Percentiles rank a stretch among this genome's conserved stretches.
phyloP scores from a whole-genome alignment of 1,140 invertebrate genomes.

The Drosophila ficusphila region DNA sequence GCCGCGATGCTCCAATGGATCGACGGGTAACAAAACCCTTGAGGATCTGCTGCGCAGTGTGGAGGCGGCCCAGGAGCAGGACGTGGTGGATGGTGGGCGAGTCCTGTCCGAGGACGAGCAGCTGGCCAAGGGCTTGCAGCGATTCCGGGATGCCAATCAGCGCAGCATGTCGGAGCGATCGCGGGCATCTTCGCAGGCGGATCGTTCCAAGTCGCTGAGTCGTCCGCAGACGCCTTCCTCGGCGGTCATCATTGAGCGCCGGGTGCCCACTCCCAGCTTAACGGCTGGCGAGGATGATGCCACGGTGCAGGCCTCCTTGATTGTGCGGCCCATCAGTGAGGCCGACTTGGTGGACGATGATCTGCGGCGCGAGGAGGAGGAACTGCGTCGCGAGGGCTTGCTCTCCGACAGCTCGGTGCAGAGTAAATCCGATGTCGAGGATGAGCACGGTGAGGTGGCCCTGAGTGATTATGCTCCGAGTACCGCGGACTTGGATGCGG shows the following conservation, averaged over 20 bases:
- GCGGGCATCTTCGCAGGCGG: constrained; percentile 85
- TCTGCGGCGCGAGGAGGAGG: constrained; percentile 71
- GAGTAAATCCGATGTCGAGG: constrained; percentile 83
- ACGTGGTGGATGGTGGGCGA: constrained; percentile 48
- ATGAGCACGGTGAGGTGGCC: constrained; percentile 51
- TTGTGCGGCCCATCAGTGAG: constrained; percentile 85
- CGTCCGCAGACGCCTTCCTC: constrained; percentile 86
- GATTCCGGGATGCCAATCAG: constrained; percentile 85
- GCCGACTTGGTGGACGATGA: constrained; percentile 74
- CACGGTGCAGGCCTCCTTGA: constrained; percentile 86
- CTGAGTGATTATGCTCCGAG: constrained; percentile 75
- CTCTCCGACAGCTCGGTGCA: constrained; percentile 85
- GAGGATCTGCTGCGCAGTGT: constrained; percentile 74
- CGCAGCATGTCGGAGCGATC: constrained; percentile 85
- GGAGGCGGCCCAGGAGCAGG: constrained; percentile 44
- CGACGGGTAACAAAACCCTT: constrained; percentile 58
- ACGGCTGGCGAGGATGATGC: constrained; percentile 83
- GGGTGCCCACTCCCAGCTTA: constrained; percentile 86
- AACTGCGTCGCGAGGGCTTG: constrained; percentile 68
- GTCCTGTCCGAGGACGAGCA: constrained; percentile 81
- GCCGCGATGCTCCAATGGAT: constrained; percentile 46
- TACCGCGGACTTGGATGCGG: constrained; percentile 68
- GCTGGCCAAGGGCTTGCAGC: constrained; percentile 79
- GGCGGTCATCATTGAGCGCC: constrained; percentile 86
- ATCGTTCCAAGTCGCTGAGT: constrained; percentile 85